A percentile compares a stretch with the other conserved stretches of the same genome.
Evolutionary conservation across 2,113 vertebrate species (phyloP).

Genomic region (Podarcis muralis): DNA sequence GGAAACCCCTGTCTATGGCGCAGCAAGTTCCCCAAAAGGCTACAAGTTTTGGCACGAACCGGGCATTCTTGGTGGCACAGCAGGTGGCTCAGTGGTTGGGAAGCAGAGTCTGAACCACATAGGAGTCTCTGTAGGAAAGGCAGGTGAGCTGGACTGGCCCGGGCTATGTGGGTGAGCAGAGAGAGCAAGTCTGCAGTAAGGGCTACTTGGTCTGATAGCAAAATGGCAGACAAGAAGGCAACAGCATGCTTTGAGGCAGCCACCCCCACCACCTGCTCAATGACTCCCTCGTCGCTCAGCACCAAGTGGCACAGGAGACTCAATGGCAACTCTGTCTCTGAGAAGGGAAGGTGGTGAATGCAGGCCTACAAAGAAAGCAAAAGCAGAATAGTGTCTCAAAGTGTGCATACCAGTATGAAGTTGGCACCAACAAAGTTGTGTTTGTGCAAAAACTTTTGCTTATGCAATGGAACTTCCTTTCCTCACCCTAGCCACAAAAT

Average conservation of each 20-base stretch:
- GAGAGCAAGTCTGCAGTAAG: conserved; percentile 84
- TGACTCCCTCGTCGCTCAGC: conserved; percentile 73
- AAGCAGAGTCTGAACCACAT: conserved; percentile 50
- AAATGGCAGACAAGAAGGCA: conserved; percentile 63
- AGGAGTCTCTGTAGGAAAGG: conserved; percentile 72
- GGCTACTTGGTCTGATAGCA: conserved; percentile 67
- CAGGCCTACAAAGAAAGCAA: conserved; percentile 78
- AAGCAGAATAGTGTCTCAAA: neutral
- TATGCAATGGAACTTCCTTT: no score
- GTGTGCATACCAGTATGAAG: no score
- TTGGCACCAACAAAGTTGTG: no score
- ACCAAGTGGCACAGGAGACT: conserved; percentile 84
- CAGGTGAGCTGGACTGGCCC: conserved; percentile 62
- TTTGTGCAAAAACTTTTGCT: no score
- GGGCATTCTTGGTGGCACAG: conserved; percentile 75
- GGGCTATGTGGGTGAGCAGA: conserved; percentile 79
- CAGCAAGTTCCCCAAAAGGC: conserved; percentile 82
- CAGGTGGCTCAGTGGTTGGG: conserved; percentile 57
- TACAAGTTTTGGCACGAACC: conserved; percentile 82
- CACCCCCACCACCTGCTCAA: conserved; percentile 73
- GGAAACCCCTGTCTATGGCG: conserved; percentile 52
- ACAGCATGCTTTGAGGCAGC: conserved; percentile 55
- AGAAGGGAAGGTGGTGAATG: conserved; percentile 71
- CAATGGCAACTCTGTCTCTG: conserved; percentile 80
- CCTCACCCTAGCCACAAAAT: no score